Base-by-base conservation (phyloP, 2,797 vertebrate species). In the Lepilemur septentrionalis region DNA sequence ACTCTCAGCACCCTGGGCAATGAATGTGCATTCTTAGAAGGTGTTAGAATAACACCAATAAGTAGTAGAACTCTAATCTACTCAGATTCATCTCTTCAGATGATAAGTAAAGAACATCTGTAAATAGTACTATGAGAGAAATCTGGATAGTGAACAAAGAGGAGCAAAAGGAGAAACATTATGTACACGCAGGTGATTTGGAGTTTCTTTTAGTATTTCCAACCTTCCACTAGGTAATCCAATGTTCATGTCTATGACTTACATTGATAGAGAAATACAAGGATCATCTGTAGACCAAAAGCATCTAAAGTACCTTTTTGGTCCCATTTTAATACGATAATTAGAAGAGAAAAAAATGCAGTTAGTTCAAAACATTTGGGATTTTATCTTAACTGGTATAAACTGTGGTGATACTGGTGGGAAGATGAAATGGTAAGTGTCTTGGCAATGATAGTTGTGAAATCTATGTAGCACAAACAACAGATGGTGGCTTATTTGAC, bases 391-490 rank as follows among this genome's bases (percentile, higher is more conserved):
- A 84, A 41, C 89, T 94, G 79, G 59, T 97, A 69, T 82, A 79
- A 75, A 5, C 89, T 97, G 70, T 81, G 25, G 28, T 73, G 81
- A 94, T 96, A 93, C 95, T 97, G 78, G 41, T 97, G 87, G 91
- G 95, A 98, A 98, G 95, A 97, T 96, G 93, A 97, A 97, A 93
- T 97, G 70, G 70, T 69, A 0, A 93, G 76, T 94, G 92, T 85
- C 93, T 67, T 96, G 93, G 95, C 97, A 96, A 96, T 96, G 95
- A 96, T 18, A 15, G 13, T 81, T 98, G 92, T 28, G 63, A 98
- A 98, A 98, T 97, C 63, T 87, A 82, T 92, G 38, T 94, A 97
- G 94, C 89, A 96, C 73, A 97, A 98, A 98, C 93, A 98, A 93
- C 94, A 98, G 94, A 97, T 97, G 85, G 93, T 94, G 98, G 57